Evolutionary conservation across 2,888 invertebrate species (phyloP), one percentile per base, ranked within the genome.

Genomic region (Athalia cordata): DNA sequence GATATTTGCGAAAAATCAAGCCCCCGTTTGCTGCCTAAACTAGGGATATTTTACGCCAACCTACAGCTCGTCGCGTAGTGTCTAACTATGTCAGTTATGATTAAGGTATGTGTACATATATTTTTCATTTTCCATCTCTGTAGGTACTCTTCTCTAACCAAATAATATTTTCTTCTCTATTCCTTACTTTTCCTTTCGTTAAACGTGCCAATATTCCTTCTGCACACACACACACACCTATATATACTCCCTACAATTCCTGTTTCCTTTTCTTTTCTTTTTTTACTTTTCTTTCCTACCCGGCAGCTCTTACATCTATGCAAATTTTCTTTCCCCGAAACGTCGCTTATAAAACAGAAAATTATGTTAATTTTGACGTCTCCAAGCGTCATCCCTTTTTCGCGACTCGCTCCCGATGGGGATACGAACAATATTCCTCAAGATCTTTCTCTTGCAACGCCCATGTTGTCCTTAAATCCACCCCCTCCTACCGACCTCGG

Each of bases 301-400:
- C 5, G n/a, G 43, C 43, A 45, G 62, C 29, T 29, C n/a, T 64
- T 47, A 64, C 64, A 64, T 64, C 64, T 47, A 64, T 64, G 64
- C 64, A 64, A 64, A 64, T 64, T 64, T 64, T 9, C 29, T 29
- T 29, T 29, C 8, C 6, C 6, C 45, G 43, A 62, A 64, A 64
- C 43, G 64, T 55, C 55, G 83, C 80, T 84, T 84, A 84, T 79
- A 82, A 83, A 83, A 82, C 78, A 79, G 80, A 61, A 79, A 82
- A 84, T 83, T 83, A 84, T 82, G 83, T 79, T 83, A 84, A 83
- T 84, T 52, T 64, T 61, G 9, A 65, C 15, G 65, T 68, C 50
- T 52, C 8, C 43, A 47, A 55, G 55, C 61, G 70, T 70, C 70
- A 45, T 70, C 50, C 74, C 62, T 50, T 62, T 74, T 47, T 15